Conservation (phyloP, 2,113 vertebrate genomes). For the Phylloscopus whistleri region DNA sequence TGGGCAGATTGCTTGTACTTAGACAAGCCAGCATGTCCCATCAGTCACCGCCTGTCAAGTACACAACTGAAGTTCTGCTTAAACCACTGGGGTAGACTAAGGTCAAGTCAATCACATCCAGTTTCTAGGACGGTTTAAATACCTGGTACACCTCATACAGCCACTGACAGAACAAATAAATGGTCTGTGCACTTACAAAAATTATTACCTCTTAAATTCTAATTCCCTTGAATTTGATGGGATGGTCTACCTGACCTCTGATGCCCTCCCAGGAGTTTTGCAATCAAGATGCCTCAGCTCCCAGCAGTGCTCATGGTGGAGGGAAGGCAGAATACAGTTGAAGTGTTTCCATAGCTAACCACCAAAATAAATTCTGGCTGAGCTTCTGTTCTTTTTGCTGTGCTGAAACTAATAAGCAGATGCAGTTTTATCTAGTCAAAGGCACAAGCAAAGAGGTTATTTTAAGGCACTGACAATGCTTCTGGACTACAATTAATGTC, state of each 20-base stretch:
- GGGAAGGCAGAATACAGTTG: neutral
- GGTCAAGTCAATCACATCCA: slow-evolving; percentile 1
- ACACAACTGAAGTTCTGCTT: neutral
- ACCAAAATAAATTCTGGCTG: neutral
- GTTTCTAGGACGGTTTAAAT: neutral
- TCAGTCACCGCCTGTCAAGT: neutral
- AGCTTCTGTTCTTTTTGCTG: neutral
- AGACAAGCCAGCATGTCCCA: neutral
- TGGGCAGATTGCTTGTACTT: neutral
- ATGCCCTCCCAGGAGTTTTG: neutral
- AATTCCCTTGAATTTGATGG: neutral
- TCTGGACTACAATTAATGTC: neutral
- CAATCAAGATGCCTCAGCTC: neutral
- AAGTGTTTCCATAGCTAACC: neutral
- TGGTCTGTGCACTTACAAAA: neutral
- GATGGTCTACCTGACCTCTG: neutral
- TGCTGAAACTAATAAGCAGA: neutral
- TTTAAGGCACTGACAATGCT: neutral
- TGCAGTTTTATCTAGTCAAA: neutral
- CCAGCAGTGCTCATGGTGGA: neutral
- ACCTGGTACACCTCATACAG: neutral
- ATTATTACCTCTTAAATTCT: neutral
- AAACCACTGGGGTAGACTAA: neutral
- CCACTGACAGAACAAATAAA: neutral
- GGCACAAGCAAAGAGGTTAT: neutral